Conservation (phyloP, 1,140 invertebrate genomes). For the Drosophila kikkawai region DNA sequence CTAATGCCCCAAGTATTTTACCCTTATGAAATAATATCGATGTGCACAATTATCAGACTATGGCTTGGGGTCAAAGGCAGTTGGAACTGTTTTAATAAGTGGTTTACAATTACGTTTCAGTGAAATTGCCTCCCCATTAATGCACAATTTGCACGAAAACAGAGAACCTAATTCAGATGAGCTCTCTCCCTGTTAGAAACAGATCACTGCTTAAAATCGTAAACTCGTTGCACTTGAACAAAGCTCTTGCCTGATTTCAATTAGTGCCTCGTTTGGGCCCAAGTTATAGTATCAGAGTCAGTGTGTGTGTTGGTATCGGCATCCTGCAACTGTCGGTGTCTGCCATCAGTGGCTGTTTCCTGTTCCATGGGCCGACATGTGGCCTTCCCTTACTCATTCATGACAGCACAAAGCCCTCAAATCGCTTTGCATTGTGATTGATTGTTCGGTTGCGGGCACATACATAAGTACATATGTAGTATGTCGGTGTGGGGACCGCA, state of each 20-base stretch:
- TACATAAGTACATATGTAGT: neutral
- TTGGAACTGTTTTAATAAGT: neutral
- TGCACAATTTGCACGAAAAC: neutral
- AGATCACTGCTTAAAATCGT: neutral
- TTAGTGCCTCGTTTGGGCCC: slow-evolving; percentile 14
- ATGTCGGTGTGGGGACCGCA: neutral
- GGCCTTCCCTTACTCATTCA: slow-evolving; percentile 7
- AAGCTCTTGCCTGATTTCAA: slow-evolving; percentile 25
- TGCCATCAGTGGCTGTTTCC: slow-evolving; percentile 1
- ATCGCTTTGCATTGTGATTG: slow-evolving; percentile 34
- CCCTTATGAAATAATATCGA: neutral
- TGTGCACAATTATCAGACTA: neutral
- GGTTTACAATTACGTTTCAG: neutral
- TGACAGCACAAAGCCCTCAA: slow-evolving; percentile 20
- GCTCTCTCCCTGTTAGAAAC: neutral
- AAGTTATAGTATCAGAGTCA: slow-evolving; percentile 1
- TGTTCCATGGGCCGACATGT: slow-evolving; percentile 5
- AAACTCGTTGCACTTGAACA: slow-evolving; percentile 9
- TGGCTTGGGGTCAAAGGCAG: neutral
- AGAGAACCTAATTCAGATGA: neutral
- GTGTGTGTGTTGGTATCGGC: neutral
- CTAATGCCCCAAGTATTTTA: neutral
- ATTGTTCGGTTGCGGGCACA: slow-evolving; percentile 19
- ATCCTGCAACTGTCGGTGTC: slow-evolving; percentile 5
- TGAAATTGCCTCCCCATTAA: neutral